Percentiles rank a stretch among this genome's conserved stretches.
phyloP scores from a whole-genome alignment of 2,888 invertebrate species.

The Limnephilus rhombicus region DNA sequence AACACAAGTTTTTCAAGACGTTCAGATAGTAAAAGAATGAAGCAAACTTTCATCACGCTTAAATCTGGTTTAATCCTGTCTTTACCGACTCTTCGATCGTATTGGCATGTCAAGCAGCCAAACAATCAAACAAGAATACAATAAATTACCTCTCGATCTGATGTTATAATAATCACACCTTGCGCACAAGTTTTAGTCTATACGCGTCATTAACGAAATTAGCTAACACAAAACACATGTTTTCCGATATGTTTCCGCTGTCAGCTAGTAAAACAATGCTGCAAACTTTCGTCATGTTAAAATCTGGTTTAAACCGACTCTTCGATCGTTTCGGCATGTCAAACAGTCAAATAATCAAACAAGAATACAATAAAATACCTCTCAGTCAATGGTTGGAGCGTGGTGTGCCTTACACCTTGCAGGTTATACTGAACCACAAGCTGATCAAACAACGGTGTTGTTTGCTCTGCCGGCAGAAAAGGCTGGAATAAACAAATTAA shows the following conservation, averaged over 20 bases:
- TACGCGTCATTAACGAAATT: background rate
- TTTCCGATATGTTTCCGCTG: background rate
- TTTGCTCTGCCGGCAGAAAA: conserved; percentile 8
- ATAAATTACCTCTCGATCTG: background rate
- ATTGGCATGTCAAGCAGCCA: background rate
- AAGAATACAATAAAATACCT: background rate
- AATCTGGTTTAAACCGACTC: background rate
- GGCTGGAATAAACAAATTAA: conserved; percentile 6
- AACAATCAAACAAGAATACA: background rate
- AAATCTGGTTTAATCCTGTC: conserved; percentile 1
- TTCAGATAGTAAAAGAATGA: background rate
- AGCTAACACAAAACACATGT: background rate
- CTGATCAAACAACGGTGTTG: conserved; percentile 2
- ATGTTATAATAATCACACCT: too few species aligned
- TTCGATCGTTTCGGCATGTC: background rate
- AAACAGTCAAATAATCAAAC: background rate
- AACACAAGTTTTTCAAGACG: background rate
- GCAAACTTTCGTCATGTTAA: background rate
- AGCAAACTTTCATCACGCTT: background rate
- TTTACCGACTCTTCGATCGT: background rate
- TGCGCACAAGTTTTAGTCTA: too few species aligned
- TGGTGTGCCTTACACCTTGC: background rate
- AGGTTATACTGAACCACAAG: background rate
- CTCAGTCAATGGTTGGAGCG: background rate
- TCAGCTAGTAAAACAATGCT: background rate